Evolutionary conservation across 2,888 invertebrate species (phyloP).

Genomic region (Drosophila picticornis): DNA sequence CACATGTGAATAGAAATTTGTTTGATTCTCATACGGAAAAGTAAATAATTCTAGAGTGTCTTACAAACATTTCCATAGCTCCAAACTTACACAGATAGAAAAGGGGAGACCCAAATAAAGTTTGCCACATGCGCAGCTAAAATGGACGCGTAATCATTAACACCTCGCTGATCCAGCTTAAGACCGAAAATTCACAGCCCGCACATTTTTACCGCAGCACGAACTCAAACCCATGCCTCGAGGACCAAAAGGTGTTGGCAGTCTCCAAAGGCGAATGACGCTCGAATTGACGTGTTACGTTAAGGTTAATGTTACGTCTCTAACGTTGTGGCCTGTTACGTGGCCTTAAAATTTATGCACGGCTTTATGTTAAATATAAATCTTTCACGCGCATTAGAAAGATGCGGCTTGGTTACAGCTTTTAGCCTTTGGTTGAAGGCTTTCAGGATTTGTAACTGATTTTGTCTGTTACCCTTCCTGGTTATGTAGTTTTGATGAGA

Average conservation of each 20-base stretch:
- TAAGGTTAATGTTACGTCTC: slow-evolving; percentile 40
- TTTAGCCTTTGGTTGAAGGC: slow-evolving; percentile 35
- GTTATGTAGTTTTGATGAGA: slow-evolving; percentile 46
- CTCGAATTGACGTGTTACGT: slow-evolving; percentile 54
- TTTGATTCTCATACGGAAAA: slow-evolving; percentile 32
- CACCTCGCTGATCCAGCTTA: slow-evolving; percentile 59
- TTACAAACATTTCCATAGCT: slow-evolving; percentile 22
- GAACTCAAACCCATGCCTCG: slow-evolving; percentile 7
- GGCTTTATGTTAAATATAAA: slow-evolving; percentile 66
- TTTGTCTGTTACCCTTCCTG: slow-evolving; percentile 19
- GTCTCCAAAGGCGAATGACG: slow-evolving; percentile 42
- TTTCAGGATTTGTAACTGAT: slow-evolving; percentile 31
- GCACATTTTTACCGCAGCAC: slow-evolving; percentile 29
- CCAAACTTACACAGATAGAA: not conserved
- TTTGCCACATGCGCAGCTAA: slow-evolving; percentile 15
- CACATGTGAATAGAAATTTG: slow-evolving; percentile 1
- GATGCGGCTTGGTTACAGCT: slow-evolving; percentile 29
- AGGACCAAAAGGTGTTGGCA: slow-evolving; percentile 59
- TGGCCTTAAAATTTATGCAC: slow-evolving; percentile 65
- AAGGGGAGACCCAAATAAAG: slow-evolving; percentile 10
- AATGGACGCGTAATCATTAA: slow-evolving; percentile 62
- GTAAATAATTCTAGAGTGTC: slow-evolving; percentile 31
- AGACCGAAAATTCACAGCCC: slow-evolving; percentile 28
- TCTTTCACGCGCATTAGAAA: slow-evolving; percentile 47
- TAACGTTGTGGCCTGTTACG: slow-evolving; percentile 46